Evolutionary conservation across 1,140 invertebrate species (phyloP), one percentile per base, ranked within the genome.

Genomic region (Cyrtorhinus lividipennis): DNA sequence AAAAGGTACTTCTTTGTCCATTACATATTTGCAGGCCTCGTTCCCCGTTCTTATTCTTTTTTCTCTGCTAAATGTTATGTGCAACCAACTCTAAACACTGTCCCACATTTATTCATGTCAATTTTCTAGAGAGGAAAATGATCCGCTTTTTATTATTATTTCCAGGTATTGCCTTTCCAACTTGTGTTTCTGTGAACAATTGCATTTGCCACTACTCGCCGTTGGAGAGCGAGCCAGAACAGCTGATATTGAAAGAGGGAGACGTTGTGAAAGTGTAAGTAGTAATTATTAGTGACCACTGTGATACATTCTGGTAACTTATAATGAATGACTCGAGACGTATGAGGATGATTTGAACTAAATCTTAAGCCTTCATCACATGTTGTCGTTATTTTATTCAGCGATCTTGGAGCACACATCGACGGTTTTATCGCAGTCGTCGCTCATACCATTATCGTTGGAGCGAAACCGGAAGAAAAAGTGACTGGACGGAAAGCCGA

Each of bases 181-280:
- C 95, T 30, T 99, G 95, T 79, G 82, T 99, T 64, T 98, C 95
- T 23, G 87, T 98, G 10, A 98, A 99, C 76, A 98, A 99, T 76
- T 97, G 94, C 78, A 95, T 99, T 73, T 98, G 96, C 74, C 96
- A 99, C 73, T 99, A 89, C 74, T 98, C 95, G 53, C 97, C 97
- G 18, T 83, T 97, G 59, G 85, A 85, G 66, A 93, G 87, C 77
- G 96, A 99, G 77, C 78, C 86, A 53, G 92, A 96, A 20, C 48
- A 53, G 76, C 84, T 90, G 66, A 78, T 83, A 61, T 74, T 99
- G 18, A 90, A 94, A 74, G 84, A 90, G 71, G 94, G 90, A 44
- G 95, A 99, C 80, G 77, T 99, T 68, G 93, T 95, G 63, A 99
- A 99, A 86, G 88, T 99, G 90, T 95, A 81, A 86, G 87, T 79